A percentile compares a stretch with the other conserved stretches of the same genome.
These are phyloP conservation scores for Nasalis larvatus DNA, from an alignment of 2,113 vertebrate genomes.

Conservation along the genomic window DNA sequence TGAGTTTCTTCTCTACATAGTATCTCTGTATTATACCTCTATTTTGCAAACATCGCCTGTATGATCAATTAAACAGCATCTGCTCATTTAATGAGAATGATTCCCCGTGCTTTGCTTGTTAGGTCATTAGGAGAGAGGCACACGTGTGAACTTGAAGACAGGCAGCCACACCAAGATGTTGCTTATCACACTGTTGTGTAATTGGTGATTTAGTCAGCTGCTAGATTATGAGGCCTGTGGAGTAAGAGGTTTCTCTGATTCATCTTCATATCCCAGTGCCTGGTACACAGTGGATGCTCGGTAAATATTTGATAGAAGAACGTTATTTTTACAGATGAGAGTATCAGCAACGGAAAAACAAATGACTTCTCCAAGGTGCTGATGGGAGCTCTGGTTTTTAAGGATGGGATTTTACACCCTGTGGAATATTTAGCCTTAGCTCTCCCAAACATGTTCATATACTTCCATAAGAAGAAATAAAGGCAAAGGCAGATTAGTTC, in stretches of 20 bases:
- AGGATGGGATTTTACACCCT: neutral
- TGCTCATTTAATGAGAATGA: neutral
- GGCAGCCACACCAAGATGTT: neutral
- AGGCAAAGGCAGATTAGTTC: neutral
- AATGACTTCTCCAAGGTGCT: neutral
- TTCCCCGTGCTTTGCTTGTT: slow-evolving; percentile 1
- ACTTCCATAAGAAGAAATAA: neutral
- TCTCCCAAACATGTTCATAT: neutral
- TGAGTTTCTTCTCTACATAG: neutral
- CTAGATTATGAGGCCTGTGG: neutral
- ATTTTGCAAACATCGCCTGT: neutral
- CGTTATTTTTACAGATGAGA: slow-evolving; percentile 17
- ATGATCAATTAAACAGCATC: neutral
- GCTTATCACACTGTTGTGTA: neutral
- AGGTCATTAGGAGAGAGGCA: neutral
- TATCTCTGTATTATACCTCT: neutral
- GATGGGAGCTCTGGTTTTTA: neutral
- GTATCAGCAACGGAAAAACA: neutral
- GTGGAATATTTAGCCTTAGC: neutral
- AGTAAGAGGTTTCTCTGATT: neutral
- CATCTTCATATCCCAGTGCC: neutral
- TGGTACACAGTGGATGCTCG: neutral
- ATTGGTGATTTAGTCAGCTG: neutral
- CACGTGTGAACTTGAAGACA: neutral
- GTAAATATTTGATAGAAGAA: neutral